Conservation (phyloP, 2,888 invertebrate genomes). For the Drosophila diplacantha region DNA sequence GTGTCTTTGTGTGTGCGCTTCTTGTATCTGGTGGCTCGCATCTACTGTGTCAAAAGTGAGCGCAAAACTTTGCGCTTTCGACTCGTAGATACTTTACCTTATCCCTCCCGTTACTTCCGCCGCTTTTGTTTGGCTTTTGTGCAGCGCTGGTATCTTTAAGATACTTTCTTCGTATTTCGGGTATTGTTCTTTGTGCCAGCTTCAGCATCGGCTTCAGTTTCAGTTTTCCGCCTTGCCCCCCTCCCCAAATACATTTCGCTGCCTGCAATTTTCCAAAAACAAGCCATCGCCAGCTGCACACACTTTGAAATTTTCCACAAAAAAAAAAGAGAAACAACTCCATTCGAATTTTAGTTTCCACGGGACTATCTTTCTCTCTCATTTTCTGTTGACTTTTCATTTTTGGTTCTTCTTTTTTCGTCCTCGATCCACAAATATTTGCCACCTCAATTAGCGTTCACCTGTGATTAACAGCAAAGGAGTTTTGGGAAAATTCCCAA, state of each 20-base stretch:
- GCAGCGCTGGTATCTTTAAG: conserved; percentile 56
- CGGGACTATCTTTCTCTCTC: not conserved
- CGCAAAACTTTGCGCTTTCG: conserved; percentile 61
- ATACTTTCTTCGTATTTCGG: conserved; percentile 52
- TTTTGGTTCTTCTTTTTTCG: conserved; percentile 3
- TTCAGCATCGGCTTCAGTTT: conserved; percentile 23
- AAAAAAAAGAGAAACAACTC: not conserved
- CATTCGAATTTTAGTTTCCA: conserved; percentile 11
- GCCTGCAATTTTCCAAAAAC: conserved; percentile 34
- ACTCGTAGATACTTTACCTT: conserved; percentile 44
- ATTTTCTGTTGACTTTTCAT: conserved; percentile 4
- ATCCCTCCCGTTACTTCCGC: conserved; percentile 33
- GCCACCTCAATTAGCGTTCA: conserved; percentile 27
- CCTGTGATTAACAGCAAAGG: conserved; percentile 11
- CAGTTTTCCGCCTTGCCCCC: conserved; percentile 11
- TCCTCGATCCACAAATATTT: conserved; percentile 14
- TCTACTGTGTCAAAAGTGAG: conserved; percentile 68
- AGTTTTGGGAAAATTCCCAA: not conserved
- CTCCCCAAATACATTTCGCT: not conserved
- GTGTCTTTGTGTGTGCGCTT: conserved; percentile 9
- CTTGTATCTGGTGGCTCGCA: conserved; percentile 45
- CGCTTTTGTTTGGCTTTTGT: conserved; percentile 51
- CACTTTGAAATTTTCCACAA: conserved; percentile 9
- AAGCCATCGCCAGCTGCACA: conserved; percentile 13
- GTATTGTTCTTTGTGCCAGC: conserved; percentile 27